Evolutionary conservation across 2,888 invertebrate genomes (phyloP).

Genomic region (Philopedon plagiatum): DNA sequence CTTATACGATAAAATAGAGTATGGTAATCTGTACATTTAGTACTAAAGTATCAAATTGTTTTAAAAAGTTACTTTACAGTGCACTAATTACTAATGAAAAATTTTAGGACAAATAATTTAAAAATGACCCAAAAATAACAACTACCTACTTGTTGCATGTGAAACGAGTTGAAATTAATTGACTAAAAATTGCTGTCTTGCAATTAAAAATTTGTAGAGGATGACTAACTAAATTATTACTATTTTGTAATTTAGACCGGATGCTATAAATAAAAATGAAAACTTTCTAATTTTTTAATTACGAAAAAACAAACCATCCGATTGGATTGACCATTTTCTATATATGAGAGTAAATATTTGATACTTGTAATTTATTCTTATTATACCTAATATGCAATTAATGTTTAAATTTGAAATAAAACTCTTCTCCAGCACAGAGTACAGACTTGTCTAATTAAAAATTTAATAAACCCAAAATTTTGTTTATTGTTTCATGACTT

Average conservation of each 20-base stretch:
- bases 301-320: neutral
- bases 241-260: neutral
- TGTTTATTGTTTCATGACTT: too few species aligned
- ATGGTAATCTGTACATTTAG: too few species aligned
- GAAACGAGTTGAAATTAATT: conserved; percentile 4
- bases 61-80: neutral
- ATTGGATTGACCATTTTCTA: too few species aligned
- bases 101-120: neutral
- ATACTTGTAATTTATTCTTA: too few species aligned
- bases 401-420: too few species aligned
- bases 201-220: conserved; percentile 3
- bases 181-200: neutral
- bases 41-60: too few species aligned
- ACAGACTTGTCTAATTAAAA: too few species aligned
- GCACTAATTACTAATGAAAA: neutral
- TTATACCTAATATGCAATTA: too few species aligned
- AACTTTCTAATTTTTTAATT: neutral
- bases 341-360: too few species aligned
- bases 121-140: neutral
- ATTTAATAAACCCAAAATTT: too few species aligned
- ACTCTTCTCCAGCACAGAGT: too few species aligned
- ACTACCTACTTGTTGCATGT: neutral
- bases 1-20: too few species aligned
- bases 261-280: neutral
- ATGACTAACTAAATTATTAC: neutral